Percentiles rank a stretch among this genome's conserved stretches.
These are phyloP conservation scores for Oenanthe melanoleuca DNA, from an alignment of 2,113 vertebrate species.

Conservation along the genomic window DNA sequence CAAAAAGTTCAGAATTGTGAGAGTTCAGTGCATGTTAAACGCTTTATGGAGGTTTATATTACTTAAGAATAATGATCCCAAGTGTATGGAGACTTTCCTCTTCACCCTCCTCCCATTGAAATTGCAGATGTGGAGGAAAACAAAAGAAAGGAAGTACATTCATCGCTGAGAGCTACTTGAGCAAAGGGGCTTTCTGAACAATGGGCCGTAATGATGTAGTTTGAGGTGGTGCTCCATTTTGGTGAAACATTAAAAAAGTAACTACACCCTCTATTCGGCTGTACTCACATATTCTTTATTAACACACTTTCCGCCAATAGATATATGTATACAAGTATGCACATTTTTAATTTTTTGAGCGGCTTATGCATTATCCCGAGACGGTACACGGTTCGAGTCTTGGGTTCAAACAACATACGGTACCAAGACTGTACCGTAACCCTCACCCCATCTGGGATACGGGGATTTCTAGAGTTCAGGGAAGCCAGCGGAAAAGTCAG, in stretches of 20 bases:
- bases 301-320: rapidly evolving
- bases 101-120: conserved; percentile 50
- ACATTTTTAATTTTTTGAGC: neutral
- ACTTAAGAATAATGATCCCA: neutral
- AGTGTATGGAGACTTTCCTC: conserved; percentile 6
- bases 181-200: conserved; percentile 66
- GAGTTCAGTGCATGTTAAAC: neutral
- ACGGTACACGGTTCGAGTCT: rapidly evolving
- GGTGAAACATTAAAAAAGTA: conserved; percentile 25
- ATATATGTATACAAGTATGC: rapidly evolving
- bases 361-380: no score
- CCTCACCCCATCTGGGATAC: rapidly evolving
- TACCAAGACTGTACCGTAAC: neutral
- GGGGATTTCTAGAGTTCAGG: neutral
- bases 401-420: rapidly evolving
- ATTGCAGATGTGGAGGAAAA: conserved; percentile 71
- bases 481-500: neutral
- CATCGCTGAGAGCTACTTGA: conserved; percentile 54
- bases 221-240: conserved; percentile 57
- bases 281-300: neutral
- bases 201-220: conserved; percentile 61
- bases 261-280: neutral
- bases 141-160: conserved; percentile 78
- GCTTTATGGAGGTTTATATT: rapidly evolving
- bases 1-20: neutral